Conservation (phyloP, 2,113 vertebrate genomes). For the Cochlearius cochlearius region DNA sequence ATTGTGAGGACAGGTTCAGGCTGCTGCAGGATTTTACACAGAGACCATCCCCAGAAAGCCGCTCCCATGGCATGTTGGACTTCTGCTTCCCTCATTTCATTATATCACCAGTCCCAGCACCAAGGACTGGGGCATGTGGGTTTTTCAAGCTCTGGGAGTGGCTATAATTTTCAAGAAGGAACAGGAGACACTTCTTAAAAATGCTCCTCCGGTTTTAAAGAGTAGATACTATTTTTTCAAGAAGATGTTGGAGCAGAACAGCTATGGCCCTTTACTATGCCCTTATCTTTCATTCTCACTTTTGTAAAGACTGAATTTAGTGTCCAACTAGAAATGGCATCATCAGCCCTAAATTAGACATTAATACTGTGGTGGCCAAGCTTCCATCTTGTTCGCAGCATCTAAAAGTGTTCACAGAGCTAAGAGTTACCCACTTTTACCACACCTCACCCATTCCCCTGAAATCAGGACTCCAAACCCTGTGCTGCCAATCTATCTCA, state of each 20-base stretch:
- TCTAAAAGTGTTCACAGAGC: not conserved
- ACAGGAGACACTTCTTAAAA: not conserved
- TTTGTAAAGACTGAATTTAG: not conserved
- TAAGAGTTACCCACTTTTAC: not conserved
- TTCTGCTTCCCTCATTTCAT: not conserved
- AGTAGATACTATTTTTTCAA: not conserved
- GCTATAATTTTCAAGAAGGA: not conserved
- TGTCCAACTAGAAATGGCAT: not conserved
- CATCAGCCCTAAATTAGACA: not conserved
- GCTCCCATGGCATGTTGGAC: not conserved
- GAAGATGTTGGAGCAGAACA: not conserved
- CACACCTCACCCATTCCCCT: not conserved
- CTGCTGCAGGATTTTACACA: not conserved
- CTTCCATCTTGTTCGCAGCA: not conserved
- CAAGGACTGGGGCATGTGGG: not conserved
- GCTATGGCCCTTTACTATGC: not conserved
- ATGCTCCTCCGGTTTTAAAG: not conserved
- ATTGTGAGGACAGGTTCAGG: not conserved
- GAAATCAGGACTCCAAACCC: not conserved
- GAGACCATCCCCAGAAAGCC: not conserved
- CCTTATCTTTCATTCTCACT: not conserved
- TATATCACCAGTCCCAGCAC: not conserved
- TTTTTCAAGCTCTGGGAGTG: not conserved
- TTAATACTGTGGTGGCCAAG: not conserved
- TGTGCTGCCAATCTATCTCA: not conserved